Percentiles rank a stretch among this genome's conserved stretches.
phyloP scores from a whole-genome alignment of 1,140 invertebrate genomes.

The Drosophila subpulchrella region DNA sequence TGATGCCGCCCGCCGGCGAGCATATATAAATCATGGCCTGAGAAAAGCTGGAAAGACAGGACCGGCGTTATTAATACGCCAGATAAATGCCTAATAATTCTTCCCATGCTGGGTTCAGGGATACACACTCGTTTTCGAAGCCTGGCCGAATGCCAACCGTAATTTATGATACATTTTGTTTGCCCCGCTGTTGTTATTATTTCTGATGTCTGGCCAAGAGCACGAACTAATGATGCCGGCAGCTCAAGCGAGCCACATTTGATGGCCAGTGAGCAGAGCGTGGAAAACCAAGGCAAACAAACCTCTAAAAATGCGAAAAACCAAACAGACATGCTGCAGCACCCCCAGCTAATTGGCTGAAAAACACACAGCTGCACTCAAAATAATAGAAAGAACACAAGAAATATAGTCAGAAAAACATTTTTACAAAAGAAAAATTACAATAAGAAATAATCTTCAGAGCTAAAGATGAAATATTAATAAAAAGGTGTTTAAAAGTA shows the following conservation, averaged over 20 bases:
- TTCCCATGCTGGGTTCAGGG: conserved; percentile 33
- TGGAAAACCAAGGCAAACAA: conserved; percentile 18
- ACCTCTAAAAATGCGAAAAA: conserved; percentile 6
- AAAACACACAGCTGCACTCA: not conserved
- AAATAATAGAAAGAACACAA: not conserved
- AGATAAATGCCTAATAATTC: conserved; percentile 73
- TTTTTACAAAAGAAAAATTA: too few relatives aligned
- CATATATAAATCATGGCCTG: conserved; percentile 67
- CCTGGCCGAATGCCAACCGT: conserved; percentile 31
- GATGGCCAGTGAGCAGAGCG: conserved; percentile 20
- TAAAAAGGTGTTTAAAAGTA: too few relatives aligned
- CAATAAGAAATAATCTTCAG: too few relatives aligned
- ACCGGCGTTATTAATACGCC: conserved; percentile 60
- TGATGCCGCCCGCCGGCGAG: conserved; percentile 60
- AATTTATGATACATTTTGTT: conserved; percentile 45
- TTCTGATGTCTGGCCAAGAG: conserved; percentile 34
- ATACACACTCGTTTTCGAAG: conserved; percentile 17
- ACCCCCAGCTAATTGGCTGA: conserved; percentile 40
- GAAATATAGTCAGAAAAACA: not conserved
- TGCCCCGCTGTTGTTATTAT: conserved; percentile 24
- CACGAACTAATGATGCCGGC: conserved; percentile 43
- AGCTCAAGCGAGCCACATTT: conserved; percentile 33
- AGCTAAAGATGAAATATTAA: too few relatives aligned
- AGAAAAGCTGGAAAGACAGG: conserved; percentile 18
- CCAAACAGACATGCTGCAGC: conserved; percentile 27